A percentile compares a stretch with the other conserved stretches of the same genome.
These are phyloP conservation scores for Picathartes gymnocephalus DNA, from an alignment of 2,113 vertebrate species.

Conservation along the genomic window DNA sequence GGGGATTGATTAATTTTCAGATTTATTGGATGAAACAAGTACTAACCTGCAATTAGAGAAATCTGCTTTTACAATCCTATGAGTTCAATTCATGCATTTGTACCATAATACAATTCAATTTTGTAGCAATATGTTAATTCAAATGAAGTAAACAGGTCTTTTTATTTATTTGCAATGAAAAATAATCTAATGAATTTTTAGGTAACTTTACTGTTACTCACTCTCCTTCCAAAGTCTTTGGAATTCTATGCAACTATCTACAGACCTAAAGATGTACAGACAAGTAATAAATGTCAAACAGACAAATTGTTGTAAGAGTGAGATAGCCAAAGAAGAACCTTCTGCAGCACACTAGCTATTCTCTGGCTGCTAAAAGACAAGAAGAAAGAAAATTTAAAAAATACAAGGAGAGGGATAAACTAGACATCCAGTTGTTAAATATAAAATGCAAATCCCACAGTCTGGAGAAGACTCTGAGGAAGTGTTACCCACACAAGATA, in stretches of 20 bases:
- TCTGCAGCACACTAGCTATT: background rate
- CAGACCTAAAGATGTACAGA: background rate
- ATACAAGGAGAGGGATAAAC: accelerated
- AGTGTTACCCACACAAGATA: background rate
- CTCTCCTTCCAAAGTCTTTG: background rate
- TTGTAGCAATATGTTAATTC: background rate
- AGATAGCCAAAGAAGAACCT: background rate
- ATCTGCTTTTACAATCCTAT: background rate
- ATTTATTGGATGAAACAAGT: background rate
- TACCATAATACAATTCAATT: background rate
- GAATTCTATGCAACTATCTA: background rate
- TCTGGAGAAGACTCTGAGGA: background rate
- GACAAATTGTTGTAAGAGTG: background rate
- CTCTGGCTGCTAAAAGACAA: background rate
- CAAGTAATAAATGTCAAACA: background rate
- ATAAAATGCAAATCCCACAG: background rate
- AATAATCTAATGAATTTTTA: background rate
- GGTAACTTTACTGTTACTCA: background rate
- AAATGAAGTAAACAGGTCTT: background rate
- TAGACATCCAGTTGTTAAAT: background rate
- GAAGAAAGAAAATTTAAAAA: accelerated
- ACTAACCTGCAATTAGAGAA: background rate
- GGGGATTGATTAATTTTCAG: background rate
- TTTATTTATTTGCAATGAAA: background rate
- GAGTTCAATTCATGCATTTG: background rate